Conservation (phyloP, 2,113 vertebrate genomes). For the Sterna hirundo region DNA sequence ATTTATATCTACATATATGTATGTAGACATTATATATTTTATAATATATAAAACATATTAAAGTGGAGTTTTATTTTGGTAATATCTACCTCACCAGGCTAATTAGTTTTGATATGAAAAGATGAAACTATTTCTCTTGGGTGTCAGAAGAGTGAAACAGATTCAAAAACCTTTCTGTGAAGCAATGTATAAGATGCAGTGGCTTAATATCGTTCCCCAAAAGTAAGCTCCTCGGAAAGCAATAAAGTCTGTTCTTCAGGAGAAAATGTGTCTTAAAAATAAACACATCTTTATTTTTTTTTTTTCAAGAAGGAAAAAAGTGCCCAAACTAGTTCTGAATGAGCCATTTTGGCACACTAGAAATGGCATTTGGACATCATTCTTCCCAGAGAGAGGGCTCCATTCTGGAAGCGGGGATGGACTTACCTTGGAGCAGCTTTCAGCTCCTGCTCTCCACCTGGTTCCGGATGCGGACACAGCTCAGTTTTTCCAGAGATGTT, state of each 20-base stretch:
- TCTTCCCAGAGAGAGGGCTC: background rate
- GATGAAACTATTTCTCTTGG: background rate
- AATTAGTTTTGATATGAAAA: background rate
- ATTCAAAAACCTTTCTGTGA: background rate
- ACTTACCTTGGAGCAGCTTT: background rate
- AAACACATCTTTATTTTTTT: background rate
- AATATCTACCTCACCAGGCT: background rate
- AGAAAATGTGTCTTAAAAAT: background rate
- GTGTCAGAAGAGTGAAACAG: background rate
- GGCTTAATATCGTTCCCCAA: background rate
- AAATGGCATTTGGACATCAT: background rate
- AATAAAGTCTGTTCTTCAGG: background rate
- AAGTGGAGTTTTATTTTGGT: background rate
- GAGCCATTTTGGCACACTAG: background rate
- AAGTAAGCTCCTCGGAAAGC: background rate
- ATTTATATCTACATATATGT: background rate
- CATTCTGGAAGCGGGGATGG: background rate
- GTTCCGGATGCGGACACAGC: fast-evolving
- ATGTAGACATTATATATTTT: background rate
- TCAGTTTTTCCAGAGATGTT: background rate
- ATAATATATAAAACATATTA: background rate
- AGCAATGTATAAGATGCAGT: background rate
- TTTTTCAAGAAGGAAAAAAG: background rate
- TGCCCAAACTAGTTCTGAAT: background rate
- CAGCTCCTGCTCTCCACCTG: background rate